Evolutionary conservation across 2,113 vertebrate species (phyloP), one percentile per base, ranked within the genome.

Genomic region (Muntiacus muntjak): DNA sequence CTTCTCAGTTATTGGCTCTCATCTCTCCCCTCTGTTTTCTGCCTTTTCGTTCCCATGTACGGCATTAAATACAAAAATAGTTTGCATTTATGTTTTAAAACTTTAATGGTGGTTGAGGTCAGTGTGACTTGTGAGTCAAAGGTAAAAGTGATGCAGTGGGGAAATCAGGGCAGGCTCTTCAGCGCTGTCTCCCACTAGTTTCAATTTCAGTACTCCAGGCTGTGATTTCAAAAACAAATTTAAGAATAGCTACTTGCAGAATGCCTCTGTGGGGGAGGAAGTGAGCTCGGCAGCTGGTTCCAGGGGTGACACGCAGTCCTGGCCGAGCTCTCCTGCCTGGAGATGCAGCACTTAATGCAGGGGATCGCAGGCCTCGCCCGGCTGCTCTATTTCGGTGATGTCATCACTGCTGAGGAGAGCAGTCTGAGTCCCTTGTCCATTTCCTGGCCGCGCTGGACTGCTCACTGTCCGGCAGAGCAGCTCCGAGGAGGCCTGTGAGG

Each of bases 321-420:
- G 67, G 89, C 88, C 30, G 45, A 45, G 47, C 55, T 79, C 3
- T 0, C n/a, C 28, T 87, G 60, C 1, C 2, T 0, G 33, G 93
- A 97, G 95, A 89, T 64, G 84, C 93, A 74, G 95, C 0, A 0
- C 64, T 83, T 0, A 0, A 28, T 57, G 79, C 23, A 1, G 54
- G 54, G 57, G 97, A 62, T 96, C 87, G 94, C 83, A 67, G 64
- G 92, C 95, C 79, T 92, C 47, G 45, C 97, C 95, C 0, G 6
- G 67, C 43, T 96, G 90, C 92, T 91, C 83, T 96, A 88, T 67
- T 1, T 40, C 84, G 91, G 83, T 99, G 98, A 99, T 97, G 97
- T 99, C 98, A 98, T 94, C 95, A n/a, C 83, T 98, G 95, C 95
- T 97, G 57, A 54, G 83, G 84, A 91, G 94, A 6, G 40, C 78